phyloP scores from a whole-genome alignment of 1,140 invertebrate species.

The Heliconius nattereri region DNA sequence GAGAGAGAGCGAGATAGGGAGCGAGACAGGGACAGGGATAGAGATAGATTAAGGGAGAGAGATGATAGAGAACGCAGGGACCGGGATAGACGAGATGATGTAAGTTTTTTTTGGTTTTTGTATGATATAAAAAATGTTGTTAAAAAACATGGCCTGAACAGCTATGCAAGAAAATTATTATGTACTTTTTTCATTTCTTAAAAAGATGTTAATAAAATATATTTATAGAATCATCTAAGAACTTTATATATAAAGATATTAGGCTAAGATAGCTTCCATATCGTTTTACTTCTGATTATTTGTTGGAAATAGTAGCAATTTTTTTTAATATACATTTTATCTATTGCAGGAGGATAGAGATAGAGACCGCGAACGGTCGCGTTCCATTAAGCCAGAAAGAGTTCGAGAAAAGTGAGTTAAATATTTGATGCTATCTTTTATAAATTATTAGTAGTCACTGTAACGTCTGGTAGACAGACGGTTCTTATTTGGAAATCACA shows the following conservation, averaged over 20 bases:
- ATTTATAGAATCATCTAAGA: too few species aligned
- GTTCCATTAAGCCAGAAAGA: conserved; percentile 76
- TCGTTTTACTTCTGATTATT: too few species aligned
- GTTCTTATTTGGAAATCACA: background rate
- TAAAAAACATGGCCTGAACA: too few species aligned
- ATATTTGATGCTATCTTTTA: too few species aligned
- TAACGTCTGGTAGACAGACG: background rate
- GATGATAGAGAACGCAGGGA: conserved; percentile 63
- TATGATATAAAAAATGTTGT: background rate
- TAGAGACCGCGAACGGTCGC: conserved; percentile 72
- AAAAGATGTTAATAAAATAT: too few species aligned
- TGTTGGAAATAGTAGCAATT: too few species aligned
- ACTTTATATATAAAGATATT: too few species aligned
- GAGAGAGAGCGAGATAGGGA: conserved; percentile 57
- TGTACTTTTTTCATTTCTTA: too few species aligned
- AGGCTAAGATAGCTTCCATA: too few species aligned
- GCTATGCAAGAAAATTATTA: too few species aligned
- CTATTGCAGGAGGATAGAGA: conserved; percentile 67
- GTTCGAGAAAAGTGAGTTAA: conserved; percentile 73
- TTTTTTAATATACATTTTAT: background rate
- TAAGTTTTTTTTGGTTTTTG: conserved; percentile 28
- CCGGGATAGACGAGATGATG: conserved; percentile 61
- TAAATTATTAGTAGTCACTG: background rate
- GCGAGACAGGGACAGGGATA: conserved; percentile 53
- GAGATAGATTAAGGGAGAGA: conserved; percentile 53